Conservation (phyloP, 2,888 invertebrate genomes). For the Leistus spinibarbis region DNA sequence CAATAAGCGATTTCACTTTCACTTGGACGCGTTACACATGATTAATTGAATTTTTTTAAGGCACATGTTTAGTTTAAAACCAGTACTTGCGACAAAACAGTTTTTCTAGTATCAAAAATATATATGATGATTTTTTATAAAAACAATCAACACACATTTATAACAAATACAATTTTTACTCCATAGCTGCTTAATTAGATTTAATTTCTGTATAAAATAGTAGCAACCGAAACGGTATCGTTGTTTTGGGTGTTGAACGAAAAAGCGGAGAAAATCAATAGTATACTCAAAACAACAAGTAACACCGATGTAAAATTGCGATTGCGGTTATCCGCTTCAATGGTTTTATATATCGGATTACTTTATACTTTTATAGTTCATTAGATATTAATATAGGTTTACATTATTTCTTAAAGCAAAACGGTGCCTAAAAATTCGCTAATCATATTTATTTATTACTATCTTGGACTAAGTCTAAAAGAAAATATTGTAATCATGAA, state of each 20-base stretch:
- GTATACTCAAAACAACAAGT: constrained; percentile 24
- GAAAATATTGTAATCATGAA: too few relatives aligned
- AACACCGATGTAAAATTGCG: constrained; percentile 9
- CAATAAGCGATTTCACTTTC: constrained; percentile 27
- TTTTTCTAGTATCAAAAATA: constrained; percentile 27
- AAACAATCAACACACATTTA: neutral
- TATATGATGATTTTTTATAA: neutral
- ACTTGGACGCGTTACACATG: constrained; percentile 4
- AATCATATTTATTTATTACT: neutral
- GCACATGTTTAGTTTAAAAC: constrained; percentile 12
- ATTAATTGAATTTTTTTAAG: constrained; percentile 10
- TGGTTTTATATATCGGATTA: constrained; percentile 23
- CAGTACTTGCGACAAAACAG: neutral
- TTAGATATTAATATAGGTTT: neutral
- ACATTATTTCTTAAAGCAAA: neutral
- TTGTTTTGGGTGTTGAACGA: neutral
- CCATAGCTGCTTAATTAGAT: neutral
- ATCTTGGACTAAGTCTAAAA: too few relatives aligned
- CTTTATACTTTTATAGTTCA: neutral
- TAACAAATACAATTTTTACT: neutral
- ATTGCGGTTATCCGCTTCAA: constrained; percentile 28
- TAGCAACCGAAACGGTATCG: neutral
- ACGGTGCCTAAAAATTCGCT: neutral
- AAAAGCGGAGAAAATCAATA: constrained; percentile 36
- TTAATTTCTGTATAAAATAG: neutral